phyloP scores from a whole-genome alignment of 35 echinoderm and acorn worm species.

The Apostichopus californicus region DNA sequence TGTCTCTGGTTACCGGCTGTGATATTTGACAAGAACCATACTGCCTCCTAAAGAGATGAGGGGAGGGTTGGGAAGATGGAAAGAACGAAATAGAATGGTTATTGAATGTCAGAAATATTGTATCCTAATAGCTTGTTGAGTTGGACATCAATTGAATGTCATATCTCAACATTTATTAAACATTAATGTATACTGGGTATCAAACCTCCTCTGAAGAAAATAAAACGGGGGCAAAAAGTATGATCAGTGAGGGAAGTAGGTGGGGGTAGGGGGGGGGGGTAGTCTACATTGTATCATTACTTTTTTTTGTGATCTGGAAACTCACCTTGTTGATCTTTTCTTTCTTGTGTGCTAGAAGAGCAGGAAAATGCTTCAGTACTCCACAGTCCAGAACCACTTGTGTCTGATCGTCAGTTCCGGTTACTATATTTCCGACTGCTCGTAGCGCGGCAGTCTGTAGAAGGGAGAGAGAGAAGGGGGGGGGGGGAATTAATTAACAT shows the following conservation, averaged over 20 bases:
- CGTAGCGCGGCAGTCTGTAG: constrained; percentile 84
- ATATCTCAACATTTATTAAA: too few species aligned
- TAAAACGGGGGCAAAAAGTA: too few species aligned
- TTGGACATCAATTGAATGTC: too few species aligned
- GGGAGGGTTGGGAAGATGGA: too few species aligned
- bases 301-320: constrained; percentile 17
- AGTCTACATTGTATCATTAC: not conserved
- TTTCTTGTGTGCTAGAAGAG: constrained; percentile 77
- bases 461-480: too few species aligned
- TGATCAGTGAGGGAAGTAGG: too few species aligned
- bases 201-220: not conserved
- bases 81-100: too few species aligned
- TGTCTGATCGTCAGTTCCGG: constrained; percentile 94
- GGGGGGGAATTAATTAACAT: too few species aligned
- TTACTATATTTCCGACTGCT: constrained; percentile 94
- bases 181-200: too few species aligned
- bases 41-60: constrained; percentile 70
- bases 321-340: constrained; percentile 98
- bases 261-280: too few species aligned
- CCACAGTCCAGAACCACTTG: constrained; percentile 81
- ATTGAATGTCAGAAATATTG: too few species aligned
- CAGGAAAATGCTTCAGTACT: constrained; percentile 77
- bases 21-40: constrained; percentile 99
- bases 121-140: too few species aligned
- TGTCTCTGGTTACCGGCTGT: constrained; percentile 95